Percentiles rank a stretch among this genome's conserved stretches.
Conservation (phyloP, 1,140 invertebrate species). For the Carcinoscorpius rotundicauda region DNA sequence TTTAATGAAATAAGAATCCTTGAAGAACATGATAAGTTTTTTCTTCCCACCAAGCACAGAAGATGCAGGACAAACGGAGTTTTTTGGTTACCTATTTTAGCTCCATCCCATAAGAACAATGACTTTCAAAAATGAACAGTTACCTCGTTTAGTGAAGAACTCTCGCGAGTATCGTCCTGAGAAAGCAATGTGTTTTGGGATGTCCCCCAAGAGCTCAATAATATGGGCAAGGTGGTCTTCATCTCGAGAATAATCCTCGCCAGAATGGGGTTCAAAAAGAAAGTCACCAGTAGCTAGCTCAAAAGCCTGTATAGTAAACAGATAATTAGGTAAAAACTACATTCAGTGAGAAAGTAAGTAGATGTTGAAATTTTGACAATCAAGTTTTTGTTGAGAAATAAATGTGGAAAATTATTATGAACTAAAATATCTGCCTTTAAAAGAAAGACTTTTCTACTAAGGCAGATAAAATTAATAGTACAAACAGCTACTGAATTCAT, state of each 20-base stretch:
- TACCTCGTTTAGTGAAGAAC: constrained; percentile 83
- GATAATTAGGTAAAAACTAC: too few species aligned
- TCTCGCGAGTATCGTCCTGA: constrained; percentile 80
- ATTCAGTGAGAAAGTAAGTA: too few species aligned
- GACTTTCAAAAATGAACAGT: too few species aligned
- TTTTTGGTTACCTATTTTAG: too few species aligned
- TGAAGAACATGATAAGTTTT: too few species aligned
- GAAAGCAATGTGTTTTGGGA: constrained; percentile 76
- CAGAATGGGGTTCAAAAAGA: constrained; percentile 93
- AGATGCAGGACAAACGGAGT: too few species aligned
- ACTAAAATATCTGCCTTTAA: constrained; percentile 6
- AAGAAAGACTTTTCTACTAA: background rate
- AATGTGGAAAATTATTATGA: background rate
- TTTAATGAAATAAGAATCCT: too few species aligned
- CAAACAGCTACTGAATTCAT: too few species aligned
- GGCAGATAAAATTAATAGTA: too few species aligned
- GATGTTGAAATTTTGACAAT: too few species aligned
- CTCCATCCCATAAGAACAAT: too few species aligned
- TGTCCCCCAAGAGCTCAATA: constrained; percentile 90
- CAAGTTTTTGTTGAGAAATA: background rate
- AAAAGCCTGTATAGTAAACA: constrained; percentile 47
- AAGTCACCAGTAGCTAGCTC: constrained; percentile 98
- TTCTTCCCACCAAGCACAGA: too few species aligned
- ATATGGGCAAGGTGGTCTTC: constrained; percentile 98
- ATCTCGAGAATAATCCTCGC: constrained; percentile 64